Base-by-base conservation (phyloP, 2,888 invertebrate genomes). In the Tetanocera ferruginea region DNA sequence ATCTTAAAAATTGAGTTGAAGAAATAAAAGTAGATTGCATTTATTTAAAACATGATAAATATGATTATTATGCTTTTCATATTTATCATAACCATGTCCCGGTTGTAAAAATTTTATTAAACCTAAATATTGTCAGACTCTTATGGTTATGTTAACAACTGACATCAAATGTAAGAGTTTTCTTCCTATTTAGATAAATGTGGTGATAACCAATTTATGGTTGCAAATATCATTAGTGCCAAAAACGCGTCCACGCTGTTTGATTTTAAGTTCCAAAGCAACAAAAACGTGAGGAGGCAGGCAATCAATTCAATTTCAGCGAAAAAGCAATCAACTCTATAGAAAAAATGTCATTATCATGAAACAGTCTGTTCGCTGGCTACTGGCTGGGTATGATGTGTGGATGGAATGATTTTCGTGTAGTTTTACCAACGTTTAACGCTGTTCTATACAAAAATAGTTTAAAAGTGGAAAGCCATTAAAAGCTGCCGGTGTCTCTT, bases 271-370 rank as follows among this genome's bases (percentile, higher is more conserved):
- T 67, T 49, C 49, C 67, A 43, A 19, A n/a, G 17, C 23, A 67
- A 49, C 11, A 25, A 43, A 49, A 49, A 43, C 43, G 43, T 43
- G 43, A 43, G 43, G 43, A 43, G 43, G 43, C 60, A n/a, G 70
- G 14, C 60, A 60, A 60, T 72, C 60, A 60, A 72, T 72, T 72
- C 57, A 60, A 37, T 60, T 60, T 72, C 49, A 43, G 37, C 31
- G 28, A 31, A 11, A 71, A 52, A 55, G 71, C 52, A 55, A 71
- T 71, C 43, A 72, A 57, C 60, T 43, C 34, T 25, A 28, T 34
- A 5, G 37, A 37, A 72, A 17, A 23, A 57, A 11, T 25, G 43
- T 37, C 57, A 60, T 17, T 25, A 60, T 25, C 57, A 23, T 19
- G 57, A 37, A 60, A 51, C 34, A 34, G 71, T 9, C 31, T 43